These are phyloP conservation scores for Stenodera caucasica DNA, from an alignment of 2,888 invertebrate species.

Conservation along the genomic window DNA sequence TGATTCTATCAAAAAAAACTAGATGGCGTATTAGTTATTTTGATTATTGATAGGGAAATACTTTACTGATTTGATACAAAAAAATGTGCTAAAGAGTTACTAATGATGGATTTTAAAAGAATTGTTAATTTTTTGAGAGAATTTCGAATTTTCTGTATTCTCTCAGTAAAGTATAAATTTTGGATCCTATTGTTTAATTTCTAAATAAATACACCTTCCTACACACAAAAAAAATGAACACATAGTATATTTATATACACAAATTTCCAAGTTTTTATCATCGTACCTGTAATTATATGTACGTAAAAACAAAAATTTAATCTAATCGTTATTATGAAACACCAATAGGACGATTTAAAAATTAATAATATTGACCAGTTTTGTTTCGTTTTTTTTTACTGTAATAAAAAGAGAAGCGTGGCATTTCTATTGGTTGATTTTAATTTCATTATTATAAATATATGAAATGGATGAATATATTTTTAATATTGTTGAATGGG, in stretches of 20 bases:
- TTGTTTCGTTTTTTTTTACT: too few relatives aligned
- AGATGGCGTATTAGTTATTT: conserved; percentile 15
- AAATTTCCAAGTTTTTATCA: conserved; percentile 10
- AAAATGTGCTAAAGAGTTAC: too few relatives aligned
- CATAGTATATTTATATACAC: conserved; percentile 14
- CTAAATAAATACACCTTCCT: background rate
- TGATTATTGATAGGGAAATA: conserved; percentile 12
- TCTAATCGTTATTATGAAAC: conserved; percentile 2
- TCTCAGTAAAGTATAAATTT: conserved; percentile 23
- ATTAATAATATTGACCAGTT: too few relatives aligned
- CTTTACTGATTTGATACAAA: conserved; percentile 28
- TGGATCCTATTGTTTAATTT: background rate
- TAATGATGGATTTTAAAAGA: conserved; percentile 19
- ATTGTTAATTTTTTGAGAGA: conserved; percentile 12
- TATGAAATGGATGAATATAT: background rate
- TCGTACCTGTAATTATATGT: conserved; percentile 8
- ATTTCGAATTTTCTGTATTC: conserved; percentile 10
- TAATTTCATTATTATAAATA: conserved; percentile 19
- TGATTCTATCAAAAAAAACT: too few relatives aligned
- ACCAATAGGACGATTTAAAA: background rate
- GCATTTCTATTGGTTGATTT: conserved; percentile 12
- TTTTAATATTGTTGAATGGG: conserved; percentile 2
- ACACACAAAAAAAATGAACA: conserved; percentile 19
- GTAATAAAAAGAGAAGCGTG: conserved; percentile 1
- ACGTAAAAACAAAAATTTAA: background rate